phyloP scores from a whole-genome alignment of 2,888 invertebrate genomes.

The Phoronis australis region DNA sequence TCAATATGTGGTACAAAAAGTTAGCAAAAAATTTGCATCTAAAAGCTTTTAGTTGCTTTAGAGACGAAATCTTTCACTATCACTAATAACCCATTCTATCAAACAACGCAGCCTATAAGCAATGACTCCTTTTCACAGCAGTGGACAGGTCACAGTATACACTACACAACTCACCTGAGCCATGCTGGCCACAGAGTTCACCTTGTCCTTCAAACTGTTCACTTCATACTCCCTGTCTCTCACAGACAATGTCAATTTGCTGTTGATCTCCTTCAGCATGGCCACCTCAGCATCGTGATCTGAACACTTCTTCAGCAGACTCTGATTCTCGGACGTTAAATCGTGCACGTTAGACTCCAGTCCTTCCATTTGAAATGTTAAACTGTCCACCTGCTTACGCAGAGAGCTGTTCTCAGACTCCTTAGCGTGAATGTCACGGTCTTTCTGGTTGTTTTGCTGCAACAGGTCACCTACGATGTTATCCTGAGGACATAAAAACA shows the following conservation, averaged over 20 bases:
- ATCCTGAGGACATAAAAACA: conserved; percentile 24
- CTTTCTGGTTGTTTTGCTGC: conserved; percentile 17
- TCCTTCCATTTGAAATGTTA: conserved; percentile 39
- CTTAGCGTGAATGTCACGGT: conserved; percentile 22
- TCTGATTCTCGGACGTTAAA: conserved; percentile 24
- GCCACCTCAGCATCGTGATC: conserved; percentile 28
- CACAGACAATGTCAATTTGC: conserved; percentile 35
- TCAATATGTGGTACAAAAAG: too few relatives aligned
- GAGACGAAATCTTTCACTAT: too few relatives aligned
- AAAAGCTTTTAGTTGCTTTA: too few relatives aligned
- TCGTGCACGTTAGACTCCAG: conserved; percentile 33
- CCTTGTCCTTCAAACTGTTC: conserved; percentile 43
- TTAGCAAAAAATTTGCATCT: too few relatives aligned
- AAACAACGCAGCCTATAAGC: too few relatives aligned
- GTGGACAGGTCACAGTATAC: too few relatives aligned
- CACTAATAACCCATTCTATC: too few relatives aligned
- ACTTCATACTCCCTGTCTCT: conserved; percentile 49
- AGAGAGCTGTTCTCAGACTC: conserved; percentile 32
- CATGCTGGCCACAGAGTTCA: conserved; percentile 26
- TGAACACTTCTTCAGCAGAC: conserved; percentile 16
- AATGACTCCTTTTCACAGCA: too few relatives aligned
- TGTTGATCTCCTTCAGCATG: conserved; percentile 32
- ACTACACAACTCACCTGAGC: conserved; percentile 29
- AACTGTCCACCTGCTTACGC: conserved; percentile 43
- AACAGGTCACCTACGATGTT: conserved; percentile 24